These are phyloP conservation scores for Antedon mediterranea DNA, from an alignment of 53 echinoderm and acorn worm species.

Conservation along the genomic window DNA sequence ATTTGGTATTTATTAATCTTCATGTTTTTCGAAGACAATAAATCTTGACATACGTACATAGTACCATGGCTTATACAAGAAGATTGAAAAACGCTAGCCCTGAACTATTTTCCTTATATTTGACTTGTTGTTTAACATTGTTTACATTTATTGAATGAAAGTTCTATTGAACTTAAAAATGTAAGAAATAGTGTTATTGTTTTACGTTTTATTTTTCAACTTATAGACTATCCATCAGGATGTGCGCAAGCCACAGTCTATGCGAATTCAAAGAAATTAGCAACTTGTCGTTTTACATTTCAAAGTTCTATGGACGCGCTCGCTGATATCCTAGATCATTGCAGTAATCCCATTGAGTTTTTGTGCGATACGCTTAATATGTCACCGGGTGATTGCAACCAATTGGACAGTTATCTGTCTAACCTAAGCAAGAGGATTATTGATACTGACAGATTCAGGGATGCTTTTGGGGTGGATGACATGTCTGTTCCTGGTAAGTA, in stretches of 20 bases:
- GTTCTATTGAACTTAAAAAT: too few relatives aligned
- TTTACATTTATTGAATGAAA: too few relatives aligned
- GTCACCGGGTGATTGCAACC: constrained; percentile 43
- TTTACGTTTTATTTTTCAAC: too few relatives aligned
- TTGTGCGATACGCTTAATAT: constrained; percentile 60
- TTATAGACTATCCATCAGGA: constrained; percentile 8
- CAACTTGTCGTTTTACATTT: constrained; percentile 8
- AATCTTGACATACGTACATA: too few relatives aligned
- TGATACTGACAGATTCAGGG: constrained; percentile 22
- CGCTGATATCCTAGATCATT: constrained; percentile 18
- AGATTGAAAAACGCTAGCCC: too few relatives aligned
- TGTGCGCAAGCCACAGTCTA: constrained; percentile 1
- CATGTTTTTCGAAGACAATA: too few relatives aligned
- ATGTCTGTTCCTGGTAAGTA: neutral
- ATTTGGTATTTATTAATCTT: too few relatives aligned
- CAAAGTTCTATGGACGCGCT: constrained; percentile 28
- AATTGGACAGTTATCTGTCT: constrained; percentile 52
- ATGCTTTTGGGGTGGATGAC: constrained; percentile 13
- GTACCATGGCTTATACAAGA: too few relatives aligned
- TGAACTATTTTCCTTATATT: too few relatives aligned
- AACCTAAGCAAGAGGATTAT: constrained; percentile 25
- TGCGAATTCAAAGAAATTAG: constrained; percentile 13
- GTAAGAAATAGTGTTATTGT: too few relatives aligned
- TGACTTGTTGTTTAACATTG: too few relatives aligned
- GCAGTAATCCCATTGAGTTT: constrained; percentile 43